phyloP scores from a whole-genome alignment of 2,113 vertebrate genomes.

The Ictalurus furcatus region DNA sequence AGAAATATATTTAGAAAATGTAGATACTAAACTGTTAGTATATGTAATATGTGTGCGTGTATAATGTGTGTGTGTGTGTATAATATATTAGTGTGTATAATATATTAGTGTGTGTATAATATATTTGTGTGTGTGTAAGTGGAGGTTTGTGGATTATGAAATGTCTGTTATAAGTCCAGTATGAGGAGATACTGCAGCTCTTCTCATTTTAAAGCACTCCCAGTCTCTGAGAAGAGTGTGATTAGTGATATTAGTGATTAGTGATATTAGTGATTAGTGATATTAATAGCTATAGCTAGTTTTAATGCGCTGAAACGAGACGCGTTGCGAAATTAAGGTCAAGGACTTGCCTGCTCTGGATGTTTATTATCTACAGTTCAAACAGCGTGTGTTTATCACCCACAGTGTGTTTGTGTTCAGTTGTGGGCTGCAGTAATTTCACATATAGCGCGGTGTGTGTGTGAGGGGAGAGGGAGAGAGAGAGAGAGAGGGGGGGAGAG shows the following conservation, averaged over 20 bases:
- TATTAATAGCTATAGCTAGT: neutral
- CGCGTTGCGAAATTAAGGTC: slow-evolving; percentile 9
- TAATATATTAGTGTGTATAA: too few species aligned
- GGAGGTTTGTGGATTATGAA: neutral
- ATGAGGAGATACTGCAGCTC: neutral
- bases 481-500: too few species aligned
- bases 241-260: too few species aligned
- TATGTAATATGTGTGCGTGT: neutral
- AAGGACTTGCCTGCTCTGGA: neutral
- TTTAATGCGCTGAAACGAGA: neutral
- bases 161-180: neutral
- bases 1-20: neutral
- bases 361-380: neutral
- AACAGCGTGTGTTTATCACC: neutral
- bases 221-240: neutral
- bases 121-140: neutral
- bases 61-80: neutral
- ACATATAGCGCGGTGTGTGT: neutral
- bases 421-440: neutral
- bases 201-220: neutral
- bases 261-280: too few species aligned
- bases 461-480: neutral
- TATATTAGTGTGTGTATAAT: too few species aligned
- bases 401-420: neutral
- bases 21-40: neutral